These are phyloP conservation scores for Mustelus asterias DNA, from an alignment of 2,113 vertebrate species.

Conservation along the genomic window DNA sequence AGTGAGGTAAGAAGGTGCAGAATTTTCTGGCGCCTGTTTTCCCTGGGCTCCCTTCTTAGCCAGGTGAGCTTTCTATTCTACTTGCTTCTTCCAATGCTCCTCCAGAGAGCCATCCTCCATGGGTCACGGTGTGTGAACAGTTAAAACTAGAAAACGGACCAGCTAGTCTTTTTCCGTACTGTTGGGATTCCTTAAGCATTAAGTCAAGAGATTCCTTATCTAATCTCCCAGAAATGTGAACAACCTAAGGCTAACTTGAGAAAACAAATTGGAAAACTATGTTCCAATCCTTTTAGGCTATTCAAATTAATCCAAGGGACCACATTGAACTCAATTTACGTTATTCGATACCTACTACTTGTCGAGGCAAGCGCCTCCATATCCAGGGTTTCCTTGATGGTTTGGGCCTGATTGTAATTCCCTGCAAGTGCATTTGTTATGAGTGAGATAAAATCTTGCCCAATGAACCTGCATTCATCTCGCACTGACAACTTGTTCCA, in stretches of 20 bases:
- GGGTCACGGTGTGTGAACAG: background rate
- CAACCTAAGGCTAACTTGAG: background rate
- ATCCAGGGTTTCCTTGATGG: background rate
- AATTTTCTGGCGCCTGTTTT: too few relatives aligned
- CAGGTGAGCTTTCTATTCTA: too few relatives aligned
- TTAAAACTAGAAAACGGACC: background rate
- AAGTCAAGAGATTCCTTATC: background rate
- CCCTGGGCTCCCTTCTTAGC: too few relatives aligned
- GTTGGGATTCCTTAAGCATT: background rate
- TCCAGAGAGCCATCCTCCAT: too few relatives aligned
- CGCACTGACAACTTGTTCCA: background rate
- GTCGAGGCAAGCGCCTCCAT: background rate
- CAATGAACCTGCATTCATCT: background rate
- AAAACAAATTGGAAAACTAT: background rate
- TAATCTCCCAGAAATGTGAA: background rate
- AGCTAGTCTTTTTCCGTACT: background rate
- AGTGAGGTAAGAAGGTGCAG: too few relatives aligned
- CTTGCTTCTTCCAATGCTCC: too few relatives aligned
- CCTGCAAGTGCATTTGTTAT: background rate
- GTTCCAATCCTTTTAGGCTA: background rate
- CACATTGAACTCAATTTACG: background rate
- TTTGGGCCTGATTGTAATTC: background rate
- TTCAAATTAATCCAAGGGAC: background rate
- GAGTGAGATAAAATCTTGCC: background rate
- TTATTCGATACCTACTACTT: background rate